phyloP scores from a whole-genome alignment of 2,888 invertebrate species.

The Hydropsyche betteni region DNA sequence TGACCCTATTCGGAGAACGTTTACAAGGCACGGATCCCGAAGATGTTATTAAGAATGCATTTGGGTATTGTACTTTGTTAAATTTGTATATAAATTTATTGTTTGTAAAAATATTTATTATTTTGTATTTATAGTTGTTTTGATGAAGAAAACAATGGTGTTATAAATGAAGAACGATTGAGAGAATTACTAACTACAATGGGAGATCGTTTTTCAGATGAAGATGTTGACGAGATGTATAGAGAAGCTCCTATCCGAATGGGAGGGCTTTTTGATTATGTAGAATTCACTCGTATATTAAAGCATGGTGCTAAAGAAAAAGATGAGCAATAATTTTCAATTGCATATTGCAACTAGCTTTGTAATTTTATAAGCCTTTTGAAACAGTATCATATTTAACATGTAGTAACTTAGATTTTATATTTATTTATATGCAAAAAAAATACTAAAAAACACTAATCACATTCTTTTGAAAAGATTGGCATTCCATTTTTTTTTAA shows the following conservation, averaged over 20 bases:
- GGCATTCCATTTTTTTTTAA: constrained; percentile 13
- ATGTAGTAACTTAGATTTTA: no score
- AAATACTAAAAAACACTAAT: background rate
- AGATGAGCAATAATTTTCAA: constrained; percentile 80
- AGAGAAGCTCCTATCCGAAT: constrained; percentile 96
- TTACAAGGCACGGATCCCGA: constrained; percentile 99
- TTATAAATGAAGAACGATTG: constrained; percentile 92
- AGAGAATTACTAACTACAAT: constrained; percentile 95
- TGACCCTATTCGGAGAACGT: constrained; percentile 97
- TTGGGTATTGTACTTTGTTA: constrained; percentile 68
- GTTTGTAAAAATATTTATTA: background rate
- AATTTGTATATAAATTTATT: constrained; percentile 15
- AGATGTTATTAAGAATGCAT: constrained; percentile 99
- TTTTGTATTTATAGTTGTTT: constrained; percentile 73
- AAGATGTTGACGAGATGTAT: constrained; percentile 99
- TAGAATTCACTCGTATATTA: constrained; percentile 97
- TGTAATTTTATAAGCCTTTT: no score
- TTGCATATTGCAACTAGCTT: background rate
- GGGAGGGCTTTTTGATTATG: constrained; percentile 93
- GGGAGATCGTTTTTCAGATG: constrained; percentile 97
- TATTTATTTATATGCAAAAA: no score
- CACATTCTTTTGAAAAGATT: constrained; percentile 5
- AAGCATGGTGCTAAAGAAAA: constrained; percentile 99
- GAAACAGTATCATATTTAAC: background rate
- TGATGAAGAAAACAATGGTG: constrained; percentile 95